Evolutionary conservation across 2,888 invertebrate genomes (phyloP).

Genomic region (Anaspis maculata): DNA sequence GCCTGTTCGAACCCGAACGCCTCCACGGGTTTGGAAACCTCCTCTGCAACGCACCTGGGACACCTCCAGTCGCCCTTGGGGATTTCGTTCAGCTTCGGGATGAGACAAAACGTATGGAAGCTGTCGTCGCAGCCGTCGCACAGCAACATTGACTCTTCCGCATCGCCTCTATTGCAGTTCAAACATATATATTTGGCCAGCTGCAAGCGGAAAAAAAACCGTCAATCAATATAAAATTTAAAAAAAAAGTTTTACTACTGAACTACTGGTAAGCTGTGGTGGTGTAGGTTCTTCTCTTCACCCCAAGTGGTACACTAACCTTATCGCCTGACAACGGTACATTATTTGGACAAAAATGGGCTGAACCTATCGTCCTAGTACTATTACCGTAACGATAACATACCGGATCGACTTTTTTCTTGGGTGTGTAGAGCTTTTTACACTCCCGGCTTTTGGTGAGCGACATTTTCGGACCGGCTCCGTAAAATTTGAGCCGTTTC

Average conservation of each 20-base stretch:
- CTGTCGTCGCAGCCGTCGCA: slow-evolving; percentile 98
- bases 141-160: slow-evolving; percentile 88
- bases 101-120: slow-evolving; percentile 94
- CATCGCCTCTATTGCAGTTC: slow-evolving; percentile 87
- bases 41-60: slow-evolving; percentile 88
- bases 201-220: too few relatives aligned
- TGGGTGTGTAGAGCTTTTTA: too few relatives aligned
- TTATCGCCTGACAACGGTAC: too few relatives aligned
- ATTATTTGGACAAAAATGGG: too few relatives aligned
- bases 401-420: too few relatives aligned
- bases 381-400: too few relatives aligned
- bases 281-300: slow-evolving; percentile 41
- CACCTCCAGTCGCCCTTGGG: slow-evolving; percentile 98
- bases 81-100: slow-evolving; percentile 86
- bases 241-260: too few relatives aligned
- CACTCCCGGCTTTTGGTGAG: slow-evolving; percentile 45
- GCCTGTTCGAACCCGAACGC: slow-evolving; percentile 98
- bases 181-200: slow-evolving; percentile 90
- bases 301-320: slow-evolving; percentile 40
- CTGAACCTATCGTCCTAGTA: too few relatives aligned
- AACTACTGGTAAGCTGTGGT: slow-evolving; percentile 46
- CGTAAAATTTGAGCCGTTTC: slow-evolving; percentile 66
- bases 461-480: slow-evolving; percentile 76
- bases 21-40: slow-evolving; percentile 83
- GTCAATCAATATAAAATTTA: too few relatives aligned